Base-by-base conservation (phyloP, 2,113 vertebrate species). In the Amia ocellicauda region DNA sequence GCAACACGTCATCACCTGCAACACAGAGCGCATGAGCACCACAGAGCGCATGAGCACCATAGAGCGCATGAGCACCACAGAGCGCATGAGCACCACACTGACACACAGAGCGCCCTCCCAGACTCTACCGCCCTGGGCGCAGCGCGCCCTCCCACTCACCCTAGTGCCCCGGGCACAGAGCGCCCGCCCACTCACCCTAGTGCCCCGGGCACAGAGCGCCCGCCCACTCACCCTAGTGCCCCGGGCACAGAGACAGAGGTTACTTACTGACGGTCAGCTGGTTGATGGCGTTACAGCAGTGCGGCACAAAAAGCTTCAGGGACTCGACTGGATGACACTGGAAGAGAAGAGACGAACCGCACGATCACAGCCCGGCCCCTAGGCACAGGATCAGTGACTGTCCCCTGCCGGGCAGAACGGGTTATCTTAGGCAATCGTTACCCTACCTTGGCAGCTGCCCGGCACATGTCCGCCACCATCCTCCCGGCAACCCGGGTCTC, bases 391-490 rank as follows among this genome's bases (percentile, higher is more conserved):
- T 11, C 0, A 26, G 10, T 29, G 9, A 68, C 42, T 23, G 28
- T 28, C 7, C 4, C 17, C n/a, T 19, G 29, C 13, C 3, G 7
- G 13, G 42, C 51, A 27, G n/a, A 53, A 26, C 23, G 50, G 26
- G 50, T n/a, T 11, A 24, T 11, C n/a, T 3, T 11, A 24, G 50
- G 9, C 3, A 23, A 52, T n/a, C n/a, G n/a, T n/a, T n/a, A n/a
- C 66, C 85, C 80, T 43, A 97, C 96, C 85, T 99, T 99, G 49
- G 96, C 81, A 66, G 96, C 91, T 72, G 96, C 97, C 77, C 96
- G 92, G 86, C 97, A 99, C 94, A 99, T 97, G 72, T 99, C 94
- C 0, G 96, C 93, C 63, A 98, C 96, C 97, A 99, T 99, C 60
- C 94, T 93, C 41, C 97, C 97, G 53, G 97, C 85, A 29, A 99